Percentiles rank a stretch among this genome's conserved stretches.
These are phyloP conservation scores for Drosophila neotestacea DNA, from an alignment of 2,888 invertebrate species.

Conservation along the genomic window DNA sequence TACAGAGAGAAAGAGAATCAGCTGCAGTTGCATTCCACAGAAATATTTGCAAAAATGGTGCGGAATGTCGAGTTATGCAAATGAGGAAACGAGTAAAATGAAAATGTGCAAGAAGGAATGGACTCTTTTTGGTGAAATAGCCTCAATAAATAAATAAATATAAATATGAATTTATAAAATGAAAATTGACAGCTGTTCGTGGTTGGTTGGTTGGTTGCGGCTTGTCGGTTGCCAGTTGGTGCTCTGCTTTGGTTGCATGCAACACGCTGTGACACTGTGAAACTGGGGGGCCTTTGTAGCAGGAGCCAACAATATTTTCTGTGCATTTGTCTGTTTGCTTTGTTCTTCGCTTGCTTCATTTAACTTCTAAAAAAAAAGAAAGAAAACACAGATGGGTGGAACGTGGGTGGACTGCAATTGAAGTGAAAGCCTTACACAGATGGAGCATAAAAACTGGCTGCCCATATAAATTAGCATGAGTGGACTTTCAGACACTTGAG, in stretches of 20 bases:
- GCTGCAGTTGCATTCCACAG: slow-evolving; percentile 40
- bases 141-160: slow-evolving; percentile 12
- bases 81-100: slow-evolving; percentile 25
- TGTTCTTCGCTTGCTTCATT: slow-evolving; percentile 64
- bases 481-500: slow-evolving; percentile 60
- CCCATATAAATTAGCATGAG: slow-evolving; percentile 72
- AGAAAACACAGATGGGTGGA: background rate
- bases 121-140: slow-evolving; percentile 24
- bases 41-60: slow-evolving; percentile 21
- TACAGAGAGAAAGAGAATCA: slow-evolving; percentile 18
- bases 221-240: background rate
- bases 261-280: slow-evolving; percentile 37
- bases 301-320: slow-evolving; percentile 30
- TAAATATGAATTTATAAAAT: slow-evolving; percentile 51
- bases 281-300: slow-evolving; percentile 13
- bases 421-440: slow-evolving; percentile 40
- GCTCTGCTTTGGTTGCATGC: slow-evolving; percentile 31
- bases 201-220: slow-evolving; percentile 12
- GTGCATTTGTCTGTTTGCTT: slow-evolving; percentile 49
- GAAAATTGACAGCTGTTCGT: slow-evolving; percentile 40
- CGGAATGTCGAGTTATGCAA: slow-evolving; percentile 44
- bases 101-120: slow-evolving; percentile 42
- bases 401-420: slow-evolving; percentile 1
- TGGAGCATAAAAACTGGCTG: slow-evolving; percentile 38
- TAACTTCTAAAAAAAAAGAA: slow-evolving; percentile 44